Base-by-base conservation (phyloP, 64 coral and sea anemone genomes). In the Porites australiensis region DNA sequence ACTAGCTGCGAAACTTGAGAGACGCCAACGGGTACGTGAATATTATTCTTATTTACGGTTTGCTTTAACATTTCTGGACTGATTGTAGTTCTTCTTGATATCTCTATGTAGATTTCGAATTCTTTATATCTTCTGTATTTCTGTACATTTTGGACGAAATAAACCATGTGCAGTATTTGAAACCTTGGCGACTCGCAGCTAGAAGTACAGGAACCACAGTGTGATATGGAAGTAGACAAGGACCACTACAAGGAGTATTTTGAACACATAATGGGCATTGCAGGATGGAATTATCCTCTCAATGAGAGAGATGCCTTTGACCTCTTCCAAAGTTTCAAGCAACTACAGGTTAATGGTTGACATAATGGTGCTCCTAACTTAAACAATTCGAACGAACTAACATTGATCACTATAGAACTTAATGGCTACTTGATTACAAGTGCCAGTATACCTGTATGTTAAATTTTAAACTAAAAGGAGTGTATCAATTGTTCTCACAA, bases 201-300 rank as follows among this genome's bases (percentile, higher is more conserved):
- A 65, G 6, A 53, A 49, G 16, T 86, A 78, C 48, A 86, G 57
- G 82, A 92, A 64, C 82, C 73, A 45, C 60, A 87, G 23, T 92
- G 82, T 51, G 75, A 88, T 19, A 55, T 80, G 54, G 74, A 87
- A 21, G 59, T 87, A 80, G 91, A 93, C 15, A 83, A 93, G 18
- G 63, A 93, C 75, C 16, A 44, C 37, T 93, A 87, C 59, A 69
- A 86, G 55, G 83, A 79, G 58, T 93, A 93, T 70, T 93, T 87
- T 93, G 62, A 93, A 61, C 71, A 93, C 48, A 64, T 94, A 64
- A 88, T 94, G 92, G 83, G 14, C 55, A 68, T 44, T 15, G 49
- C 65, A 64, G 73, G 88, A 15, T 77, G 72, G 18, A 6, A 89
- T 65, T 66, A 64, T 75, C 86, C 86, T 18, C 70, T 51, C 11